Base-by-base conservation (phyloP, 2,113 vertebrate genomes). In the Rhinopithecus roxellana region DNA sequence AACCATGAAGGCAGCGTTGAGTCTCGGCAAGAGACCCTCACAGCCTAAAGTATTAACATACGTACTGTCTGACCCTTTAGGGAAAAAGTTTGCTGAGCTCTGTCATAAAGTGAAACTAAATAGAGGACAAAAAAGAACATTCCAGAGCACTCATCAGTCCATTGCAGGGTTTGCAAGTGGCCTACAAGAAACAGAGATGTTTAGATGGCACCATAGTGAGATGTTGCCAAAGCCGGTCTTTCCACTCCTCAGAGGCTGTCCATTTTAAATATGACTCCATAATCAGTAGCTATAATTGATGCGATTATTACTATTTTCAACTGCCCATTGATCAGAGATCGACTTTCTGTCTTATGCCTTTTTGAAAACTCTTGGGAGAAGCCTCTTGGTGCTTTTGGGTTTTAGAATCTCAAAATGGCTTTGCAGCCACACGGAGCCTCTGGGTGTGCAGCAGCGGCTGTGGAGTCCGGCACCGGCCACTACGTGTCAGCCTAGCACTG, bases 361-460 rank as follows among this genome's bases (percentile, higher is more conserved):
- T 84, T 74, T 86, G 20, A 50, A 91, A 82, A 43, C 30, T 45
- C 85, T 43, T 48, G 45, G 40, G 52, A 74, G 72, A 43, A 2
- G 4, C 32, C 23, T 52, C 27, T 30, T 43, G n/a, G 35, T 80
- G 78, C 50, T 80, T 81, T 70, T 32, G 13, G 61, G 25, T 22
- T 61, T 55, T 18, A 75, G 78, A 82, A 9, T 57, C 61, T 74
- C 64, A 18, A 17, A 43, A n/a, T 38, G 32, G 14, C 77, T 4
- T 13, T 0, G 18, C 38, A 0, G 43, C 52, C 5, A 2, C 61
- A 5, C 1, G 2, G 1, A 0, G 61, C 2, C 3, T 14, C 3
- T 0, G 6, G 40, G 6, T 8, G 8, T 23, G 8, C 5, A 0
- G n/a, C 2, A 23, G 27, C 14, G 1, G n/a, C 55, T 40, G 20